Conservation (phyloP, 2,888 invertebrate genomes). For the Diplolepis rosae region DNA sequence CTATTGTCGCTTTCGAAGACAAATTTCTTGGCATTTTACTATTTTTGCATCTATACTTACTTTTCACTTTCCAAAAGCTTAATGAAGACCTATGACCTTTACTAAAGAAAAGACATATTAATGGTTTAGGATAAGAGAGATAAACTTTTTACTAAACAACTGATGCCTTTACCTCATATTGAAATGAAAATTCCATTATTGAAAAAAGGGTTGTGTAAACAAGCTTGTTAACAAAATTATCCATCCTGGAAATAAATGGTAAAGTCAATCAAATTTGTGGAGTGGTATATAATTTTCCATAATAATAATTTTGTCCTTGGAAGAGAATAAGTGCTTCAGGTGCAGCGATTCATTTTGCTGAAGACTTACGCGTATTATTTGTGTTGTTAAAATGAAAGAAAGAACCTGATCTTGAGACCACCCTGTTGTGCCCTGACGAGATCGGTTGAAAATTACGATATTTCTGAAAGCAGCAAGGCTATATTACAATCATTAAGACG, state of each 20-base stretch:
- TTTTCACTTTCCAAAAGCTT: no score
- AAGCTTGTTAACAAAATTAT: slow-evolving; percentile 11
- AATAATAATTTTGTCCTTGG: slow-evolving; percentile 30
- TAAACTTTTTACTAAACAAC: no score
- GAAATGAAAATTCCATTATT: no score
- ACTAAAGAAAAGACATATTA: no score
- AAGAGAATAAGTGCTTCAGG: slow-evolving; percentile 16
- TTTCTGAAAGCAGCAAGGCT: slow-evolving; percentile 14
- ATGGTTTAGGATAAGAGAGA: no score
- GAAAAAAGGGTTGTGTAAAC: neutral
- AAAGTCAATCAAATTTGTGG: slow-evolving; percentile 4
- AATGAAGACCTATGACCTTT: no score
- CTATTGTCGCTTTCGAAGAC: no score
- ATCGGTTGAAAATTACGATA: slow-evolving; percentile 25
- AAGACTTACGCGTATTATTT: slow-evolving; percentile 30
- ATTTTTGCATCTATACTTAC: no score
- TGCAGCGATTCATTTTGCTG: slow-evolving; percentile 26
- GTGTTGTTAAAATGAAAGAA: slow-evolving; percentile 12
- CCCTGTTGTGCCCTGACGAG: slow-evolving; percentile 10
- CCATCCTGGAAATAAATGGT: neutral
- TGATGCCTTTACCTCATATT: no score
- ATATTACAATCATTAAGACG: slow-evolving; percentile 29
- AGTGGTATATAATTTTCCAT: slow-evolving; percentile 22
- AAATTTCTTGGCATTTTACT: no score
- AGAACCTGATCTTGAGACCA: slow-evolving; percentile 28